phyloP scores from a whole-genome alignment of 2,888 invertebrate genomes.

The Philereme vetulata region DNA sequence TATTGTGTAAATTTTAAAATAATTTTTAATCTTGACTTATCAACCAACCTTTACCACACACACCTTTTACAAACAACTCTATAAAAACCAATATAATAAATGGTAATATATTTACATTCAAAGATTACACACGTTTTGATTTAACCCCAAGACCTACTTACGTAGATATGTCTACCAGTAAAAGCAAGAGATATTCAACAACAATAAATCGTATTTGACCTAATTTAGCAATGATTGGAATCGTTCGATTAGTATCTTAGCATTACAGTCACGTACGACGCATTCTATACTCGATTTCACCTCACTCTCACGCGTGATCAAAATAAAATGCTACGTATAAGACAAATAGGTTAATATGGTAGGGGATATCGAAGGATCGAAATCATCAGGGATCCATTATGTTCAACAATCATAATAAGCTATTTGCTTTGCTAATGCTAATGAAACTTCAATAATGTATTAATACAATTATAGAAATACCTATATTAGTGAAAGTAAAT shows the following conservation, averaged over 20 bases:
- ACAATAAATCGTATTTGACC: conserved; percentile 32
- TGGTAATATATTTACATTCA: too few relatives aligned
- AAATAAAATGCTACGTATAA: conserved; percentile 33
- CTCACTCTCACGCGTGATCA: conserved; percentile 19
- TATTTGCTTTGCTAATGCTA: conserved; percentile 28
- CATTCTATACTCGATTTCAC: conserved; percentile 44
- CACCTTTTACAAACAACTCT: too few relatives aligned
- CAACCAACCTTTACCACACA: too few relatives aligned
- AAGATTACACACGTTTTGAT: too few relatives aligned
- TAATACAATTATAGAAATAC: conserved; percentile 14
- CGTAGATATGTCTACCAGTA: conserved; percentile 1
- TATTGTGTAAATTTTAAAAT: too few relatives aligned
- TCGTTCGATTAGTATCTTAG: conserved; percentile 32
- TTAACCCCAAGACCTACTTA: conserved; percentile 3
- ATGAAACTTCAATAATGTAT: conserved; percentile 23
- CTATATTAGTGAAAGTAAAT: conserved; percentile 23
- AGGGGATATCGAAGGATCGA: conserved; percentile 11
- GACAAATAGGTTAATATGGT: conserved; percentile 1
- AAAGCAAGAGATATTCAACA: conserved; percentile 9
- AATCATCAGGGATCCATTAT: conserved; percentile 32
- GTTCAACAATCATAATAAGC: conserved; percentile 11
- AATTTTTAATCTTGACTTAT: too few relatives aligned
- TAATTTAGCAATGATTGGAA: conserved; percentile 37
- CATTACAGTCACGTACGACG: conserved; percentile 38
- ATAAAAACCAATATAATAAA: too few relatives aligned